phyloP scores from a whole-genome alignment of 2,113 vertebrate species.

The Apistogramma diplotaenia region DNA sequence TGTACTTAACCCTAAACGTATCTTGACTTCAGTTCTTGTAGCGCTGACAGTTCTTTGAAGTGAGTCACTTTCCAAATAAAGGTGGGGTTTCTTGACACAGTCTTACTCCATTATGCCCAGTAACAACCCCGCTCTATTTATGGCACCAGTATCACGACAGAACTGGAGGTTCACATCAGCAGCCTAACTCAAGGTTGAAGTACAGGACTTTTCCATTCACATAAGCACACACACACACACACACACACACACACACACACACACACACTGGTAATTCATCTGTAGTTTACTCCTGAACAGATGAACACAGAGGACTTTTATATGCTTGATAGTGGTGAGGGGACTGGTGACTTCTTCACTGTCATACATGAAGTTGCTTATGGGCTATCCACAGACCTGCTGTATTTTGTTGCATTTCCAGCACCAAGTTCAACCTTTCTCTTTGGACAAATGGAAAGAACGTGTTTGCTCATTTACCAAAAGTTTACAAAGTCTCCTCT shows the following conservation, averaged over 20 bases:
- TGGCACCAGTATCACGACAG: neutral
- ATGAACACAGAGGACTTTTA: constrained; percentile 37
- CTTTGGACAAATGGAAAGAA: neutral
- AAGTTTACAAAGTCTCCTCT: neutral
- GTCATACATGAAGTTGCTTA: constrained; percentile 27
- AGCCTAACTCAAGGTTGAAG: neutral
- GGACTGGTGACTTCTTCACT: neutral
- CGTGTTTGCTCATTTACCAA: neutral
- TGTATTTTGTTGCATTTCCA: neutral
- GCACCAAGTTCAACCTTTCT: neutral
- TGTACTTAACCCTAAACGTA: neutral
- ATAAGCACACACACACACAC: neutral
- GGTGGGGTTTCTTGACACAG: neutral
- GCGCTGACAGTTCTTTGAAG: neutral
- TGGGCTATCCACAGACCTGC: neutral
- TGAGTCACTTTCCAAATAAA: no score
- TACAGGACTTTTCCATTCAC: neutral
- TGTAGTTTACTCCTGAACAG: neutral
- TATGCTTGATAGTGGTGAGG: constrained; percentile 1
- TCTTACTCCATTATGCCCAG: neutral
- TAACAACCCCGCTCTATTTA: neutral
- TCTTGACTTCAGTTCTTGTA: neutral
- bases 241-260: neutral
- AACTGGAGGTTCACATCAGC: neutral
- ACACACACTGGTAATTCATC: neutral